Conservation (phyloP, 2,797 vertebrate genomes). For the Acridotheres tristis region DNA sequence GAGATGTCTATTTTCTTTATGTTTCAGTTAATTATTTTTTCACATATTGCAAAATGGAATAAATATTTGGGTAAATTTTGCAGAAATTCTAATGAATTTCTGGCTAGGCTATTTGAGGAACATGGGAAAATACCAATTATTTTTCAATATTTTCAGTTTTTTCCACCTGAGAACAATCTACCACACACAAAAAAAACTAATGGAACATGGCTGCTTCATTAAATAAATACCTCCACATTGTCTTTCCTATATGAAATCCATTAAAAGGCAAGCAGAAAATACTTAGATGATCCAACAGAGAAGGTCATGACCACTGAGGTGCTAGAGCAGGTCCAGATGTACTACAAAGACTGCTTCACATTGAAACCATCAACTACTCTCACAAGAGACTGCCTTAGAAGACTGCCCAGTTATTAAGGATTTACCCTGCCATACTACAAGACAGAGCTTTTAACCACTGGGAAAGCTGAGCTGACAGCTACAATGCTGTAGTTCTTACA, state of each 20-base stretch:
- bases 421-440: neutral
- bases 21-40: neutral
- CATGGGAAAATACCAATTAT: neutral
- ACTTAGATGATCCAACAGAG: neutral
- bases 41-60: neutral
- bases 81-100: neutral
- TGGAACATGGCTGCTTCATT: neutral
- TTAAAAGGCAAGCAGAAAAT: neutral
- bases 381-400: neutral
- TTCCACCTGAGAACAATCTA: neutral
- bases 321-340: neutral
- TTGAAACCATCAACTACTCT: neutral
- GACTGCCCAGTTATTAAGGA: neutral
- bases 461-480: neutral
- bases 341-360: neutral
- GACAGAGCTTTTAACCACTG: neutral
- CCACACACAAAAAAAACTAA: neutral
- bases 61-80: neutral
- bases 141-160: neutral
- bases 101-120: neutral
- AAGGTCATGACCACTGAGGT: neutral
- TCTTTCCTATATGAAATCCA: neutral
- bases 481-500: rapidly evolving
- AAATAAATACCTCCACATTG: neutral
- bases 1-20: neutral